Evolutionary conservation across 2,113 vertebrate species (phyloP), one percentile per base, ranked within the genome.

Genomic region (Anoura caudifer): DNA sequence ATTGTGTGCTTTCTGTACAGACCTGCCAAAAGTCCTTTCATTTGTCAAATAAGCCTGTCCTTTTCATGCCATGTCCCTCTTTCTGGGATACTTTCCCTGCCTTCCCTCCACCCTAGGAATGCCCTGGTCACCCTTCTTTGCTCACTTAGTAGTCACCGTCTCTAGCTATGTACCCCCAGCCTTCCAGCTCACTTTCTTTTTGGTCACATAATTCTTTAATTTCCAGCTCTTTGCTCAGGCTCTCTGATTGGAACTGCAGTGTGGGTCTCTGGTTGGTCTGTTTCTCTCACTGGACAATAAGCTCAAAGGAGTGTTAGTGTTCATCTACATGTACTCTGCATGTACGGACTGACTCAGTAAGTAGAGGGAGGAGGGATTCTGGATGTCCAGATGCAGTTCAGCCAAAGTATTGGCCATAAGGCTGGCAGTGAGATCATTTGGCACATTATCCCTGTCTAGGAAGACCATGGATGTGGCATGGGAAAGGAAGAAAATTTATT

Each of bases 401-500:
- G 61, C 28, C 12, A 31, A 63, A 63, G 4, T 63, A 63, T 31
- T 63, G 12, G 61, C 61, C 26, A 31, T 13, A 31, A 26, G 61
- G 28, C 7, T 7, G 72, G 15, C 4, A 26, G n/a, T 4, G 16
- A 50, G 12, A 41, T 63, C 54, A 17, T 8, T 12, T 54, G 61
- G 12, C 9, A 52, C 8, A 4, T 56, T 63, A 6, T 4, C 20
- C 26, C 20, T 20, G 3, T 45, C 82, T 80, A 9, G 4, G 47
- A 63, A 85, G 72, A 54, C 17, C 19, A 11, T 0, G 9, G 7
- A 31, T 8, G 1, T 22, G 19, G 11, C 4, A 0, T 19, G 4
- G 26, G 45, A 89, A 52, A 70, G 26, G 20, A 80, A 52, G 63
- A 47, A 43, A 16, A 19, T 84, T 26, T 33, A 9, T 85, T 56